Base-by-base conservation (phyloP, 2,888 invertebrate species). In the Drosophila quasianomalipes region DNA sequence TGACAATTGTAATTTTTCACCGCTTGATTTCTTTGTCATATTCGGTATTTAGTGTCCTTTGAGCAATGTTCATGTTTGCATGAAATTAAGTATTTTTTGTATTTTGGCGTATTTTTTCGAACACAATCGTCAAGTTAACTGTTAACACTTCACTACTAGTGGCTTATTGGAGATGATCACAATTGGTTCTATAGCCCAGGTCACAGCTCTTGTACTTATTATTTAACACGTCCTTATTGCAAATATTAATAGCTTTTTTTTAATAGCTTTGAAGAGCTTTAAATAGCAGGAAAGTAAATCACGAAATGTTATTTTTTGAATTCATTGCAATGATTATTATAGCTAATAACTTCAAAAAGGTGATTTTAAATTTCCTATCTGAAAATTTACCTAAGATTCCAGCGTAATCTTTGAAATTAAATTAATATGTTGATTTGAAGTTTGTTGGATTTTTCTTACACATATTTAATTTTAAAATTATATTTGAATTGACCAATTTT, bases 1-100 rank as follows among this genome's bases (percentile, higher is more conserved):
- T 85, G 89, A 89, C 91, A 87, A 91, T 89, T 80, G 87, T 89
- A 82, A 90, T 89, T 89, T 91, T 85, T 89, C 89, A 89, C 81
- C 76, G 85, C 88, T 89, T 91, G 85, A 79, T 76, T 91, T 82
- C 67, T 52, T 70, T 70, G 63, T 63, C 67, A 66, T 67, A 30
- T 49, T 57, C 26, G 41, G 30, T 35, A 58, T 28, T 60, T 75
- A 62, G 64, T 65, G 63, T 74, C 76, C 64, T 70, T 89, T 73
- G 3, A 16, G 16, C 74, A 77, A 74, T 89, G 74, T 81, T 76
- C 74, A 81, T 68, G 74, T 74, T 85, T 57, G 19, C 28, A 51
- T 62, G 1, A 12, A 44, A 31, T 58, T 62, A 64, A 12, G 51
- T 53, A 54, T 26, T 28, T 44, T 33, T 54, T 59, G n/a, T 58